Evolutionary conservation across 2,113 vertebrate species (phyloP), one percentile per base, ranked within the genome.

Genomic region (Hippocampus guttulatus): DNA sequence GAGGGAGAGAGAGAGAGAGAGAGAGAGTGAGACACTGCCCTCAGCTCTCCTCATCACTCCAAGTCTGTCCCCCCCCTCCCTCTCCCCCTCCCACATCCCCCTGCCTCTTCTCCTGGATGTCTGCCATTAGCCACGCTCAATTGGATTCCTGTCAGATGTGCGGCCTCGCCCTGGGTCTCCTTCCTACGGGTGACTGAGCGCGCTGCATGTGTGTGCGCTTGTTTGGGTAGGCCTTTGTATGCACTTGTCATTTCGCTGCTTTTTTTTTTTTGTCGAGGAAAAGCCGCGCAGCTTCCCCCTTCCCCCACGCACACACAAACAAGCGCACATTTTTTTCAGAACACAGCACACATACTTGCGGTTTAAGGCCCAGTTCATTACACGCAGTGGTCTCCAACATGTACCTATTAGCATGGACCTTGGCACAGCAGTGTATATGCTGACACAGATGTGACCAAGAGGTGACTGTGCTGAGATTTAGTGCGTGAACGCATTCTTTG

Each of bases 131-230:
- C 88, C 83, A 90, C 75, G 85, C 88, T 89, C 89, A 90, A 89
- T 91, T 90, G 89, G 90, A 88, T 89, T 91, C 78, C 89, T 91
- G 90, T 91, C 90, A 90, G 85, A 90, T 87, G 84, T 82, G 82
- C 74, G 78, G 87, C 87, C 85, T 89, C 71, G 87, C 88, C 87
- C 78, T 88, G 84, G 87, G 85, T 88, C 88, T 90, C 83, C 85
- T 89, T 90, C 80, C 77, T 85, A 91, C 77, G 88, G 88, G 87
- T 90, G 88, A 90, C 80, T 88, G 90, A 86, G 79, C 90, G 84
- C 77, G 84, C 77, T 77, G 76, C 68, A 73, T 71, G 79, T 76
- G 76, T 81, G 80, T 74, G 77, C 66, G 41, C n/a, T 8, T 10
- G 64, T 64, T 54, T 76, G 76, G 77, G 68, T 78, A 69, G 75